Conservation (phyloP, 2,888 invertebrate genomes). For the Meiosimyza platycephala region DNA sequence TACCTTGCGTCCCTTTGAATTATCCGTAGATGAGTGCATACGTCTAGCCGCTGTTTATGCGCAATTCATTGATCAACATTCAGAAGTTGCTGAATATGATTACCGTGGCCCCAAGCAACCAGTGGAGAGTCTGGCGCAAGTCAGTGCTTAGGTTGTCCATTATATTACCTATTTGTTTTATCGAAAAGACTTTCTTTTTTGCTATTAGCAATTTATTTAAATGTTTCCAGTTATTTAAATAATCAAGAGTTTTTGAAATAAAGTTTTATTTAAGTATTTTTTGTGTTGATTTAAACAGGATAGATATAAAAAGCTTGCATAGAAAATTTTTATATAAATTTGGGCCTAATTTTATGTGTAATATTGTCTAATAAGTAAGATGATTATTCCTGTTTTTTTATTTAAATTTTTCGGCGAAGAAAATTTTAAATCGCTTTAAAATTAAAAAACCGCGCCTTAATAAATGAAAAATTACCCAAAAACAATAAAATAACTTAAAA, state of each 20-base stretch:
- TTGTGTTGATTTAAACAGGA: constrained; percentile 16
- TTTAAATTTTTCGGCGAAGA: too few species aligned
- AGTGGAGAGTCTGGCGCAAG: background rate
- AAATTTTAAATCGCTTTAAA: too few species aligned
- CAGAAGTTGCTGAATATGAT: constrained; percentile 76
- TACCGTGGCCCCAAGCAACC: constrained; percentile 70
- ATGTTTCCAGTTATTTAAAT: background rate
- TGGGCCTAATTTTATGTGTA: too few species aligned
- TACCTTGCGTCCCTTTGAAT: constrained; percentile 76
- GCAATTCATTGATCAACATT: constrained; percentile 76
- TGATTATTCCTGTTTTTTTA: too few species aligned
- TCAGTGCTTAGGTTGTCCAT: constrained; percentile 41
- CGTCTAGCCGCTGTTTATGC: constrained; percentile 83
- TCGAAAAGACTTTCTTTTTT: background rate
- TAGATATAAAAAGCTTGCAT: too few species aligned
- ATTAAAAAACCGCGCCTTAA: too few species aligned
- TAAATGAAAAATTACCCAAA: too few species aligned
- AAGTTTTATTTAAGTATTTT: background rate
- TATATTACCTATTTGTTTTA: constrained; percentile 29
- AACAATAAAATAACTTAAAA: too few species aligned
- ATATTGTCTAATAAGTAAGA: too few species aligned
- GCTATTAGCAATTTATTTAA: constrained; percentile 21
- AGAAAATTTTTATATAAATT: too few species aligned
- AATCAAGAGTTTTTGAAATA: background rate
- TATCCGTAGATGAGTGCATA: constrained; percentile 83